Conservation (phyloP, 2,888 invertebrate species). For the Xestia xanthographa region DNA sequence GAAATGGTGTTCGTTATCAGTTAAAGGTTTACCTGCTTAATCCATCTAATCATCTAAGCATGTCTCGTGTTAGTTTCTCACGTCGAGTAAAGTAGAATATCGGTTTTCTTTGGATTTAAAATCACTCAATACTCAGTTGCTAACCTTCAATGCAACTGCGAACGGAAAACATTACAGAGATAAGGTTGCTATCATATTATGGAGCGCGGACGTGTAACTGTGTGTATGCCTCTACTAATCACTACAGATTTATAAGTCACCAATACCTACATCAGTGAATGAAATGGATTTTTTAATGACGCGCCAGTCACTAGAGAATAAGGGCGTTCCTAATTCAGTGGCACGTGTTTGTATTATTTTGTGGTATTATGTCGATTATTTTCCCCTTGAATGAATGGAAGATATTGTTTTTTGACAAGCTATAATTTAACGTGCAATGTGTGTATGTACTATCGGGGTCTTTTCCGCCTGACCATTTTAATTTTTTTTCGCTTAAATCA, state of each 20-base stretch:
- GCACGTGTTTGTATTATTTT: neutral
- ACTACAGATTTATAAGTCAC: slow-evolving; percentile 14
- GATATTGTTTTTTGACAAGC: neutral
- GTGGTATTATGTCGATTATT: neutral
- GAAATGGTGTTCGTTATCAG: no score
- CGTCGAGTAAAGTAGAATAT: neutral
- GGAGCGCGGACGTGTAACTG: neutral
- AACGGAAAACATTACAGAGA: slow-evolving; percentile 26
- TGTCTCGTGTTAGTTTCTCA: neutral
- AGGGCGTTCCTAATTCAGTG: neutral
- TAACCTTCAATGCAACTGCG: slow-evolving; percentile 17
- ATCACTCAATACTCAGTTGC: slow-evolving; percentile 17
- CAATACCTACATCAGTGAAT: slow-evolving; percentile 25
- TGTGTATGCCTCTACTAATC: slow-evolving; percentile 6
- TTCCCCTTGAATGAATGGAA: neutral
- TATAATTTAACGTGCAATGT: neutral
- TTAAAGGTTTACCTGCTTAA: neutral
- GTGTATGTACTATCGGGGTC: no score
- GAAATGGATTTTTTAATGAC: slow-evolving; percentile 2
- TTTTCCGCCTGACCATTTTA: no score
- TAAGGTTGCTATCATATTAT: slow-evolving; percentile 26
- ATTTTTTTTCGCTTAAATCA: no score
- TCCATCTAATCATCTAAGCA: neutral
- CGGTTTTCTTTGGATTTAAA: neutral
- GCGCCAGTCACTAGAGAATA: neutral